Evolutionary conservation across 1,140 invertebrate species (phyloP).

Genomic region (Papilio polytes): DNA sequence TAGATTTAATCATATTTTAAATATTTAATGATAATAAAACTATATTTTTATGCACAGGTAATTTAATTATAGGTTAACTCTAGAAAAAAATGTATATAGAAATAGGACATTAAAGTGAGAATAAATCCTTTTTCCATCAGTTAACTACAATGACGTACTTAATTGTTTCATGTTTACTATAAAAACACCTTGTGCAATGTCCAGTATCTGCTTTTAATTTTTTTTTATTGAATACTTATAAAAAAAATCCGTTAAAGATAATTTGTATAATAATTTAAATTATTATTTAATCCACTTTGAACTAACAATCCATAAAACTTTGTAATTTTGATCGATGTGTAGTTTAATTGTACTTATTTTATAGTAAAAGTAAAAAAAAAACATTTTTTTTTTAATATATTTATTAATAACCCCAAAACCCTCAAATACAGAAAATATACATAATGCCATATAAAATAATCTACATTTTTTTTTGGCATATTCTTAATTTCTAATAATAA

Average conservation of each 20-base stretch:
- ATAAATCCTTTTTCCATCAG: neutral
- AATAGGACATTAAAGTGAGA: neutral
- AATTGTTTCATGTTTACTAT: neutral
- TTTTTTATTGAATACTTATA: neutral
- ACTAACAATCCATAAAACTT: neutral
- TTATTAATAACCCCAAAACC: neutral
- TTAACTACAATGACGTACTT: neutral
- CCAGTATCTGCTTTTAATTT: no score
- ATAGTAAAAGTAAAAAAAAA: constrained; percentile 7
- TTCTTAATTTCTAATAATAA: constrained; percentile 8
- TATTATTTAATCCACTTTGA: neutral
- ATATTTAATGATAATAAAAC: constrained; percentile 2
- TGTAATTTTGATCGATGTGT: neutral
- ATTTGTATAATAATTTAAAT: neutral
- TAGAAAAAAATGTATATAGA: neutral
- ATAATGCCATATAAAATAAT: constrained; percentile 13
- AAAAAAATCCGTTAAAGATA: neutral
- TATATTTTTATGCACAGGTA: constrained; percentile 28
- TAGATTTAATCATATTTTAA: constrained; percentile 11
- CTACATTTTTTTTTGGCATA: neutral
- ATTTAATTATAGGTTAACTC: neutral
- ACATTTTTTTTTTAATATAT: neutral
- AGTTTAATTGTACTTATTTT: neutral
- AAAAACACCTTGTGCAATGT: no score
- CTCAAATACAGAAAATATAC: constrained; percentile 3